Evolutionary conservation across 2,797 vertebrate species (phyloP).

Genomic region (Lycodopsis pacificus): DNA sequence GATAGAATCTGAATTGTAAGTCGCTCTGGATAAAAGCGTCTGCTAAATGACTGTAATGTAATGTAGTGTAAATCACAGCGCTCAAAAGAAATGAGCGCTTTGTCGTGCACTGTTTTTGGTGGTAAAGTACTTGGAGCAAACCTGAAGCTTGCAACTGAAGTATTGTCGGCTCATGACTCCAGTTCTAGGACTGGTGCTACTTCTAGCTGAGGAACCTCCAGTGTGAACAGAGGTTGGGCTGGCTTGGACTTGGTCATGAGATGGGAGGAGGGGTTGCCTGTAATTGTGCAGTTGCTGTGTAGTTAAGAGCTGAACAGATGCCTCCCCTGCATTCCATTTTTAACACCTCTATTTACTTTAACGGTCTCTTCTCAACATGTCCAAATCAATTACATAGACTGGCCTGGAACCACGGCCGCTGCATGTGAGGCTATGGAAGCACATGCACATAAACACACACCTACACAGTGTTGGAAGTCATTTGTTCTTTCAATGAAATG

Average conservation of each 20-base stretch:
- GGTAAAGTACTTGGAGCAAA: too few species aligned
- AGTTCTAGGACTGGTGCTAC: too few species aligned
- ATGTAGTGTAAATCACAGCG: too few species aligned
- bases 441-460: conserved; percentile 13
- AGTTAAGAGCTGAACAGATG: conserved; percentile 74
- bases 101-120: too few species aligned
- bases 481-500: conserved; percentile 21
- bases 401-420: conserved; percentile 49
- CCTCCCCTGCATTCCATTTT: conserved; percentile 60
- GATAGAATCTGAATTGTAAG: too few species aligned
- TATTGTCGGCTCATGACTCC: too few species aligned
- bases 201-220: neutral
- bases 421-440: conserved; percentile 44
- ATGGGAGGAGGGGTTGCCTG: neutral
- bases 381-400: conserved; percentile 75
- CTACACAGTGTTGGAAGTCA: neutral
- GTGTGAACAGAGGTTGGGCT: neutral
- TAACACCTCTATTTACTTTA: conserved; percentile 47
- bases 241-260: conserved; percentile 10
- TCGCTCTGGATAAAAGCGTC: too few species aligned
- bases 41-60: too few species aligned
- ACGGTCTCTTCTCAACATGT: conserved; percentile 57
- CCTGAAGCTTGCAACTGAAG: too few species aligned
- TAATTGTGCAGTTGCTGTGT: conserved; percentile 68
- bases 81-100: too few species aligned